Evolutionary conservation across 2,113 vertebrate genomes (phyloP), one percentile per base, ranked within the genome.

Genomic region (Coptodon rendalli): DNA sequence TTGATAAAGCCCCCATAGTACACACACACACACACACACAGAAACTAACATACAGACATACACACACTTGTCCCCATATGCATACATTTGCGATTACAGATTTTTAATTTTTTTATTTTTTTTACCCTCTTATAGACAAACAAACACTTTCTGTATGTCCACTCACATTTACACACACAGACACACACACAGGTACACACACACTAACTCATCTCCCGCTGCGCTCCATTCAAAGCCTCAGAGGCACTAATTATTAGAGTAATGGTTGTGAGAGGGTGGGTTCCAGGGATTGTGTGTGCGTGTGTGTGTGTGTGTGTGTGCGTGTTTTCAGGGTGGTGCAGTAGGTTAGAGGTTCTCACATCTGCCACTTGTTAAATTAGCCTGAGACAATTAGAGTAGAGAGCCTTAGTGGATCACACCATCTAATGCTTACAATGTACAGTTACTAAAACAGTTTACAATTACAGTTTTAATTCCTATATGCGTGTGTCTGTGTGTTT

Each of bases 201-300:
- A 48, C 56, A 87, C 84, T 56, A 90, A 83, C 85, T 89, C 81
- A 86, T 83, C 91, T 94, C 95, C 95, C 88, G 57, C 91, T 90
- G 95, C 6, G 94, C 91, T 90, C 91, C 88, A 95, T 96, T 96
- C 95, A 96, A 95, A 94, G 93, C 96, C 96, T 94, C 90, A 94
- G 96, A 97, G 96, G 95, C 94, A 95, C 95, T 97, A 97, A 97
- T 97, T 97, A 97, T 94, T 95, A 94, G 94, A 96, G 94, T 96
- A 96, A 97, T 96, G 94, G 94, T 93, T 94, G 94, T 92, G 88
- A 93, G 92, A 90, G 93, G 93, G 84, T 86, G 91, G 90, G 92
- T 93, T 94, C 89, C 85, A 83, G 94, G 86, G 89, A 89, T 87
- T 91, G 86, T 93, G 31, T 36, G 59, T 10, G 27, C 7, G 43